Evolutionary conservation across 2,797 vertebrate genomes (phyloP).

Genomic region (Pipistrellus nathusii): DNA sequence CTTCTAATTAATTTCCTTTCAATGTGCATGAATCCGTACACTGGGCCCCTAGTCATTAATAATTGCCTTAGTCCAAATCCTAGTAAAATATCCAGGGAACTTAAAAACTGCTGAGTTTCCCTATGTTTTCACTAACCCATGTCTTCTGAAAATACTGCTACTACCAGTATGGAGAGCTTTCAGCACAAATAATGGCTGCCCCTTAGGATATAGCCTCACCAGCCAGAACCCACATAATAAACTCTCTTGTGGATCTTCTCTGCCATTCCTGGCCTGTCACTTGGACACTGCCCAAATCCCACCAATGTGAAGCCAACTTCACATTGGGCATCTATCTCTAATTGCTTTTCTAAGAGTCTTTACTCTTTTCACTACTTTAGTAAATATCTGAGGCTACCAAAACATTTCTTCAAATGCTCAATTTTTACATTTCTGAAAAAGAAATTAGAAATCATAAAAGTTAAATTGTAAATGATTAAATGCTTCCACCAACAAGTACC

Average conservation of each 20-base stretch:
- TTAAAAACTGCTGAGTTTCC: background rate
- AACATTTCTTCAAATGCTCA: constrained; percentile 30
- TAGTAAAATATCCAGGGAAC: background rate
- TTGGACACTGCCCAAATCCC: background rate
- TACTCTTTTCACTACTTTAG: constrained; percentile 14
- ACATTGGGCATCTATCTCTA: background rate
- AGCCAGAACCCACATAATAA: background rate
- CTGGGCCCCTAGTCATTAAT: background rate
- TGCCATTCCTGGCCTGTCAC: background rate
- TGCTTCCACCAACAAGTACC: too few species aligned
- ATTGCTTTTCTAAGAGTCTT: constrained; percentile 41
- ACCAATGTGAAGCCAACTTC: background rate
- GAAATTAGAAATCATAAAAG: constrained; percentile 10
- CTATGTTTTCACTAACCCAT: background rate
- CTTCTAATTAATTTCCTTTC: too few species aligned
- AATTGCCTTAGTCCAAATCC: constrained; percentile 13
- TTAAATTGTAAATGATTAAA: background rate
- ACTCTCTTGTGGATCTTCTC: background rate
- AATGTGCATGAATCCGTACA: too few species aligned
- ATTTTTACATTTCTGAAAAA: constrained; percentile 4
- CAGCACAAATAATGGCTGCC: background rate
- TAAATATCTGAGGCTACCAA: constrained; percentile 36
- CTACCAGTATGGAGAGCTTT: background rate
- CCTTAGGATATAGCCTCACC: background rate
- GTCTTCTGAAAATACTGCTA: background rate